These are phyloP conservation scores for Spermophilus dauricus DNA, from an alignment of 2,113 vertebrate genomes.

Conservation along the genomic window DNA sequence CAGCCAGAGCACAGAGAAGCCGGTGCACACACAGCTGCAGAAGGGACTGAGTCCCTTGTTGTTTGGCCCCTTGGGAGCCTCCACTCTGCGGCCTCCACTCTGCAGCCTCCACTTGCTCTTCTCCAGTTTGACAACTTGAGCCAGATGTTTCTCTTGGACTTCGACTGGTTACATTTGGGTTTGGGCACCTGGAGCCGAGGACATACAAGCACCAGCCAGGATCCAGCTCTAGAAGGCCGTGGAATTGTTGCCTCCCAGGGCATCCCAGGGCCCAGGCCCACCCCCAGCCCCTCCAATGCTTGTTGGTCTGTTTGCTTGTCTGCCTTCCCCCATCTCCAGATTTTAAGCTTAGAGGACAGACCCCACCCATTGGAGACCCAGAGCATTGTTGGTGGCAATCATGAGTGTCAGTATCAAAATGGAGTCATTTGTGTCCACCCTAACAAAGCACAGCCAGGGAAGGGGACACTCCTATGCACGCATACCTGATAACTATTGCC, in stretches of 20 bases:
- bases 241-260: no score
- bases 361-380: no score
- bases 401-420: background rate
- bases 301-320: background rate
- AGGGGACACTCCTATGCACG: fast-evolving
- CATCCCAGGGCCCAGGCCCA: background rate
- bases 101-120: background rate
- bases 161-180: background rate
- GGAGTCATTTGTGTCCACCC: background rate
- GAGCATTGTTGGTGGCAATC: background rate
- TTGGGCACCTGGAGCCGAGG: background rate
- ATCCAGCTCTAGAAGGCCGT: fast-evolving
- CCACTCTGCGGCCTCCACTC: no score
- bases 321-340: background rate
- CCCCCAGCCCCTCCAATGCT: background rate
- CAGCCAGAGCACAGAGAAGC: no score
- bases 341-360: background rate
- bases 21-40: fast-evolving
- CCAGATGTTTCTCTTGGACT: background rate
- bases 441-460: background rate
- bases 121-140: fast-evolving
- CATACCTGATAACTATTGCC: background rate
- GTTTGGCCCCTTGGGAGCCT: fast-evolving
- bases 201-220: background rate
- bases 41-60: background rate